Conservation (phyloP, 2,888 invertebrate species). For the Rhyacophila evoluta region DNA sequence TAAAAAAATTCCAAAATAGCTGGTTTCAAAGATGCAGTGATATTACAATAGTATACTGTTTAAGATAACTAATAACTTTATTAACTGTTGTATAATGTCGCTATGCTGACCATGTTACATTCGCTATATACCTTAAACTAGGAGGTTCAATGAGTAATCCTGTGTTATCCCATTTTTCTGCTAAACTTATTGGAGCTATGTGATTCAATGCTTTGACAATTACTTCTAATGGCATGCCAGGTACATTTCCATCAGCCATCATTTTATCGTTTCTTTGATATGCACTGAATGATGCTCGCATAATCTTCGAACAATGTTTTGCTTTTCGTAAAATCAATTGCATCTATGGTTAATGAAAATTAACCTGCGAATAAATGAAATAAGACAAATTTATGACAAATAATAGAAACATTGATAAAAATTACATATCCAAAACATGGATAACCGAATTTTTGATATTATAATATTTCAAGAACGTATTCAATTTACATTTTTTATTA, state of each 20-base stretch:
- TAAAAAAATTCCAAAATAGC: too few relatives aligned
- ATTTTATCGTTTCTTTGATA: conserved; percentile 14
- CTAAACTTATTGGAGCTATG: conserved; percentile 78
- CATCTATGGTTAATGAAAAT: not conserved
- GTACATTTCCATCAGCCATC: conserved; percentile 22
- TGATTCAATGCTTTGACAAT: conserved; percentile 74
- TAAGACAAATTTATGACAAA: too few relatives aligned
- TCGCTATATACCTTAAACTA: conserved; percentile 70
- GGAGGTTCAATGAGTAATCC: conserved; percentile 89
- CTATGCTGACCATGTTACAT: too few relatives aligned
- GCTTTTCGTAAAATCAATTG: conserved; percentile 9
- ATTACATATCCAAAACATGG: too few relatives aligned
- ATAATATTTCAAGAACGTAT: too few relatives aligned
- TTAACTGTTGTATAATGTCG: too few relatives aligned
- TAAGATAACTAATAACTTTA: too few relatives aligned
- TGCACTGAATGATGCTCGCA: conserved; percentile 15
- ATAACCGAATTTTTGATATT: too few relatives aligned
- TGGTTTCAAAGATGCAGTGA: too few relatives aligned
- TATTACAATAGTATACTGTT: too few relatives aligned
- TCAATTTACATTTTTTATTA: too few relatives aligned
- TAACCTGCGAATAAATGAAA: not conserved
- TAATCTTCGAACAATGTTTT: not conserved
- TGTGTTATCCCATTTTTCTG: conserved; percentile 95
- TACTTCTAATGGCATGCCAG: conserved; percentile 65
- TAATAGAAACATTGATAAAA: too few relatives aligned